A percentile compares a stretch with the other conserved stretches of the same genome.
Conservation (phyloP, 2,888 invertebrate genomes). For the Melanophora roralis region DNA sequence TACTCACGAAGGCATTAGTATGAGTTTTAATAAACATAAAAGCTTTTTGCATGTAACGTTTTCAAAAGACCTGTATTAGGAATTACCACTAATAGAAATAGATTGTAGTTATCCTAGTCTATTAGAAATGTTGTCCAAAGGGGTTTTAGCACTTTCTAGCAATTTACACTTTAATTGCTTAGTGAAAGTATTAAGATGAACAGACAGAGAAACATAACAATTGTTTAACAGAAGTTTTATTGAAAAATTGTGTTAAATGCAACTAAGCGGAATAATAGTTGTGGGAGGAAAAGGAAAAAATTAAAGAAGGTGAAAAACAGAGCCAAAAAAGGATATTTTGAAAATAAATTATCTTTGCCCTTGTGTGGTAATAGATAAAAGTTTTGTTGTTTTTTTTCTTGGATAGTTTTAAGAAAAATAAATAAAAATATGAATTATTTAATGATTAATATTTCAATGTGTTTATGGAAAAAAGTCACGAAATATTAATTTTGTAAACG, state of each 20-base stretch:
- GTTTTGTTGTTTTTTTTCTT: too few relatives aligned
- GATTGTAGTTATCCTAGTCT: conserved; percentile 2
- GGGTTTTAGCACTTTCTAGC: background rate
- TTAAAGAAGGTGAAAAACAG: too few relatives aligned
- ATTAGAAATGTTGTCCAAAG: background rate
- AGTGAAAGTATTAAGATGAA: background rate
- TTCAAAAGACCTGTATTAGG: conserved; percentile 1
- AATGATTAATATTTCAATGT: too few relatives aligned
- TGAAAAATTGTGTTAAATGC: background rate
- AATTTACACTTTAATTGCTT: conserved; percentile 33
- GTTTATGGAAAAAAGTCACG: too few relatives aligned
- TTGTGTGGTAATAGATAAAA: too few relatives aligned
- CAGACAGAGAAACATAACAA: background rate
- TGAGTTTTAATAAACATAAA: conserved; percentile 48
- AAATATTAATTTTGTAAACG: too few relatives aligned
- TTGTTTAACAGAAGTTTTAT: conserved; percentile 23
- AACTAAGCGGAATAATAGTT: too few relatives aligned
- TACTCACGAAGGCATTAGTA: background rate
- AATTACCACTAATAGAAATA: background rate
- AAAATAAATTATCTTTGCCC: too few relatives aligned
- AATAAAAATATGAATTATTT: too few relatives aligned
- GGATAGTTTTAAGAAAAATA: too few relatives aligned
- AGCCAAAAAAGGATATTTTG: too few relatives aligned
- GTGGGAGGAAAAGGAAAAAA: too few relatives aligned
- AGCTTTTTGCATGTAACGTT: conserved; percentile 19